phyloP scores from a whole-genome alignment of 1,140 invertebrate genomes.

The Myzus persicae region DNA sequence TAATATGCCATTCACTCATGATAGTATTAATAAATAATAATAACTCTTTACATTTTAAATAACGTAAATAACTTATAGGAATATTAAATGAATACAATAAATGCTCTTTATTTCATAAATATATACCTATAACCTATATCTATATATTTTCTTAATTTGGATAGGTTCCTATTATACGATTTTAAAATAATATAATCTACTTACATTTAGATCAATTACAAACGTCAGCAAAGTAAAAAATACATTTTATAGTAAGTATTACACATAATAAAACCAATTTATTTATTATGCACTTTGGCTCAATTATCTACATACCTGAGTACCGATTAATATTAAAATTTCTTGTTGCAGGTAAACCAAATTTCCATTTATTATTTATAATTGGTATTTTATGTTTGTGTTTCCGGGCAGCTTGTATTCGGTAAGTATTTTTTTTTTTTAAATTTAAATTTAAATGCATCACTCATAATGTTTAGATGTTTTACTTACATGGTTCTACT shows the following conservation, averaged over 20 bases:
- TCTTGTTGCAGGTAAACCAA: constrained; percentile 18
- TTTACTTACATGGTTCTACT: constrained; percentile 78
- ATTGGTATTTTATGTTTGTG: constrained; percentile 15
- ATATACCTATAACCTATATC: too few relatives aligned
- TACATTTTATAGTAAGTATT: background rate
- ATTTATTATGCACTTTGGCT: background rate
- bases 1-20: background rate
- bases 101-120: background rate
- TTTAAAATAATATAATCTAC: background rate
- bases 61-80: background rate
- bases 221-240: constrained; percentile 30
- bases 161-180: background rate
- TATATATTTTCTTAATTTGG: background rate
- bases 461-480: background rate
- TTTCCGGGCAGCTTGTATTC: constrained; percentile 47
- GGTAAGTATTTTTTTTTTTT: background rate
- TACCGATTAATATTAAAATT: constrained; percentile 41
- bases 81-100: background rate
- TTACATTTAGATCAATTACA: constrained; percentile 24
- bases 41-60: background rate
- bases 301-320: constrained; percentile 41
- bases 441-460: background rate
- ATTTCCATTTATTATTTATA: constrained; percentile 50
- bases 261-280: background rate
- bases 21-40: background rate